Conservation (phyloP, 2,797 vertebrate genomes). For the Falco biarmicus region DNA sequence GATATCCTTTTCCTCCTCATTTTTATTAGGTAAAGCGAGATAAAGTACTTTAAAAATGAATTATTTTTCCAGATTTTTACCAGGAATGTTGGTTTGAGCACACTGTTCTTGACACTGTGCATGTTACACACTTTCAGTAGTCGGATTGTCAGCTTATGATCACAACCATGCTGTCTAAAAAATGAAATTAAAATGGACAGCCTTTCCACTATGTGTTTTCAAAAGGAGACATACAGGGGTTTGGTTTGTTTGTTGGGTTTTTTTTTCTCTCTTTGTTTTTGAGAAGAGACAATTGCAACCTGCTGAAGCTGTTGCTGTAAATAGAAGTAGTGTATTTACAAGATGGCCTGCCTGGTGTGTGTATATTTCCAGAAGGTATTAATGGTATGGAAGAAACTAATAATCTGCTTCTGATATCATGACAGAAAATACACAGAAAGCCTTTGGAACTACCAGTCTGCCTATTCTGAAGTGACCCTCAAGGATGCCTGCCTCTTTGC, state of each 20-base stretch:
- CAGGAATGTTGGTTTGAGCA: not conserved
- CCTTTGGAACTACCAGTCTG: not conserved
- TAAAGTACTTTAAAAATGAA: not conserved
- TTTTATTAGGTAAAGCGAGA: not conserved
- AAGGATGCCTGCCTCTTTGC: not conserved
- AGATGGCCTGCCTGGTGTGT: not conserved
- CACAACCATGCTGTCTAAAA: not conserved
- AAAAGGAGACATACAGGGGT: accelerated
- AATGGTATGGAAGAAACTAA: not conserved
- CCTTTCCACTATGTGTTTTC: not conserved
- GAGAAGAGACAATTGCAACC: not conserved
- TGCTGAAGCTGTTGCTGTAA: not conserved
- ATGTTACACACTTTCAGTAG: not conserved
- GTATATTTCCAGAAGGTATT: not conserved
- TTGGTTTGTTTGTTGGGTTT: accelerated
- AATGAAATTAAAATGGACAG: not conserved
- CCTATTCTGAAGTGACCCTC: not conserved
- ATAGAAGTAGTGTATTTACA: not conserved
- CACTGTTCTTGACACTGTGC: accelerated
- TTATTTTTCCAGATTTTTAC: not conserved
- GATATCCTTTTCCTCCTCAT: not conserved
- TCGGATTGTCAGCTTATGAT: not conserved
- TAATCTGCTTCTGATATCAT: not conserved
- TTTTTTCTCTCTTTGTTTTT: not conserved
- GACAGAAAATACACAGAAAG: not conserved